These are phyloP conservation scores for Danio kyathit DNA, from an alignment of 2,797 vertebrate genomes.

Conservation along the genomic window DNA sequence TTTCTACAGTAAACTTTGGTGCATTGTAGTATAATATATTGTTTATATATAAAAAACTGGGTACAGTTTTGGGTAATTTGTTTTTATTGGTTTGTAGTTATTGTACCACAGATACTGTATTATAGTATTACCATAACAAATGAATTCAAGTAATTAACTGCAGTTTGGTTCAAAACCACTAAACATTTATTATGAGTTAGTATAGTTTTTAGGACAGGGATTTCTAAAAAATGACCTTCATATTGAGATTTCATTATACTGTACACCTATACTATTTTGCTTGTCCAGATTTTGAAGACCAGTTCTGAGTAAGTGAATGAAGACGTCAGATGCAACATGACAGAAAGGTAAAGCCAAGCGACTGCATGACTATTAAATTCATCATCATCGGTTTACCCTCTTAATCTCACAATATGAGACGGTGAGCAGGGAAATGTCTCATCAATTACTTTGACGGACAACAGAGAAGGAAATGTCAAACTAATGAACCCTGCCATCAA, in stretches of 20 bases:
- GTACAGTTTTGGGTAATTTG: too few relatives aligned
- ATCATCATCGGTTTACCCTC: slow-evolving; percentile 44
- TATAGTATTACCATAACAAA: too few relatives aligned
- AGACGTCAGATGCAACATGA: background rate
- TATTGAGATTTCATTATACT: background rate
- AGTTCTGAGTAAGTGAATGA: background rate
- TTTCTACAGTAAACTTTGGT: too few relatives aligned
- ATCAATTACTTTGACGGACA: slow-evolving; percentile 50
- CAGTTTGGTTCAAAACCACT: too few relatives aligned
- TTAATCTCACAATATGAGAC: slow-evolving; percentile 41
- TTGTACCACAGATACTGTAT: too few relatives aligned
- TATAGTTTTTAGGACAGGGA: too few relatives aligned
- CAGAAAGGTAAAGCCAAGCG: slow-evolving; percentile 13
- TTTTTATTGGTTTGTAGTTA: too few relatives aligned
- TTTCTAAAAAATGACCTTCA: background rate
- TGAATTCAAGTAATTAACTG: too few relatives aligned
- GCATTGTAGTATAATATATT: too few relatives aligned
- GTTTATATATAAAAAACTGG: too few relatives aligned
- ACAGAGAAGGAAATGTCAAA: slow-evolving; percentile 57
- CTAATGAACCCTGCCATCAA: slow-evolving; percentile 56
- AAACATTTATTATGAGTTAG: too few relatives aligned
- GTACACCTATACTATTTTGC: background rate
- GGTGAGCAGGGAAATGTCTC: slow-evolving; percentile 39
- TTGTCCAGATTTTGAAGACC: background rate
- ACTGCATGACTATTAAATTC: slow-evolving; percentile 38